phyloP scores from a whole-genome alignment of 2,797 vertebrate species.

The Cercopithecus diana region DNA sequence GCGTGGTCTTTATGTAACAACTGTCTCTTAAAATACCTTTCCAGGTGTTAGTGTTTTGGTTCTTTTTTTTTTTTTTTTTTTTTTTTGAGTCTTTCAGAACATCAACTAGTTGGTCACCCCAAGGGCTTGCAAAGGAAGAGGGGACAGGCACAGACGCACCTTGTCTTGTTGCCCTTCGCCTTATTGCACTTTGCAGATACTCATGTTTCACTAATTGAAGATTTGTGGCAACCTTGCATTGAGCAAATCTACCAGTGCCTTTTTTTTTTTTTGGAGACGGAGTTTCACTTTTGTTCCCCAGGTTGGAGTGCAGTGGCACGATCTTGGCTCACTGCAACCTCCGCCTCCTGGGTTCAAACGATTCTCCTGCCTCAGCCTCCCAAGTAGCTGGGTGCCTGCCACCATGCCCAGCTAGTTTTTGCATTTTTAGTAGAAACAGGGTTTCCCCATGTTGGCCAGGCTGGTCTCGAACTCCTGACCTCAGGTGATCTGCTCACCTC shows the following conservation, averaged over 20 bases:
- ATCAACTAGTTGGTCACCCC: background rate
- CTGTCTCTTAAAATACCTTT: background rate
- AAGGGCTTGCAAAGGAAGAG: background rate
- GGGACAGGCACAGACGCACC: background rate
- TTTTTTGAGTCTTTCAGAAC: background rate
- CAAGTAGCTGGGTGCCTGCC: background rate
- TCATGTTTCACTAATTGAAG: background rate
- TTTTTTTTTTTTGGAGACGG: background rate
- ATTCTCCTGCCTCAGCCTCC: background rate
- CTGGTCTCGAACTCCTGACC: background rate
- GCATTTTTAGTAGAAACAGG: background rate
- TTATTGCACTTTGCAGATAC: background rate
- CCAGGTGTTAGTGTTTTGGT: background rate
- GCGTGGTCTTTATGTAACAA: background rate
- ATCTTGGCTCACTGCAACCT: background rate
- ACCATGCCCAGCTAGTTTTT: background rate
- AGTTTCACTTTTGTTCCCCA: background rate
- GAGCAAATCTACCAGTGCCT: background rate
- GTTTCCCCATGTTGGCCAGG: background rate
- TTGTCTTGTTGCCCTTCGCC: background rate
- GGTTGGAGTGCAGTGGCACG: background rate
- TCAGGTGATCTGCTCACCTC: background rate
- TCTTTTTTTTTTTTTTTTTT: background rate
- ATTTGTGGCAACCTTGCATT: background rate
- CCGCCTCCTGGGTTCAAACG: background rate